These are phyloP conservation scores for Agrotis puta DNA, from an alignment of 2,888 invertebrate species.

Conservation along the genomic window DNA sequence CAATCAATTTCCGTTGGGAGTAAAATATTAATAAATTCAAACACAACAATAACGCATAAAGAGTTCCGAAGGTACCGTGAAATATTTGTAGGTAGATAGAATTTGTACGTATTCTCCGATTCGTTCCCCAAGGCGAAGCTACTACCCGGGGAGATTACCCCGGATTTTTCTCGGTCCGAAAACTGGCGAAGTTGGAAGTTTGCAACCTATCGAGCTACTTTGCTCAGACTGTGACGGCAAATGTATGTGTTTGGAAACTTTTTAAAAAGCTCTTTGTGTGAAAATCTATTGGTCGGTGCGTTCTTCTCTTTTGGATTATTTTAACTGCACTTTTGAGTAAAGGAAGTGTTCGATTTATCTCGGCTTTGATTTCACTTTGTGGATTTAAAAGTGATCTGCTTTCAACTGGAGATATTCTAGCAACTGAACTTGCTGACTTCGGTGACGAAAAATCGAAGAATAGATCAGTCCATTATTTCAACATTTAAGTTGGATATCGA, in stretches of 20 bases:
- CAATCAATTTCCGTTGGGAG: constrained; percentile 37
- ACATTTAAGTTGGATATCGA: not conserved
- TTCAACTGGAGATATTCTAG: constrained; percentile 8
- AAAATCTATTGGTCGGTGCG: constrained; percentile 59
- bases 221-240: constrained; percentile 61
- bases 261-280: constrained; percentile 66
- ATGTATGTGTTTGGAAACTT: constrained; percentile 69
- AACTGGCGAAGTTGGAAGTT: constrained; percentile 70
- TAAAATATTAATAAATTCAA: constrained; percentile 54
- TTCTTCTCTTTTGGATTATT: constrained; percentile 60
- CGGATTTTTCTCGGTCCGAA: constrained; percentile 71
- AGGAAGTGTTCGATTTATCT: constrained; percentile 37
- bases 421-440: not conserved
- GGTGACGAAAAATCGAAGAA: not conserved
- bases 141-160: constrained; percentile 68
- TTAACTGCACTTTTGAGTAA: constrained; percentile 52
- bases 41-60: constrained; percentile 53
- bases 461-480: not conserved
- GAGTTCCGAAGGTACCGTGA: constrained; percentile 37
- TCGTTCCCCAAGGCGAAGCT: constrained; percentile 65
- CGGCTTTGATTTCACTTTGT: constrained; percentile 27
- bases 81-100: constrained; percentile 50
- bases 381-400: constrained; percentile 22
- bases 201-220: constrained; percentile 70
- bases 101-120: constrained; percentile 46